Evolutionary conservation across 2,797 vertebrate genomes (phyloP).

Genomic region (Cephalopachus bancanus): DNA sequence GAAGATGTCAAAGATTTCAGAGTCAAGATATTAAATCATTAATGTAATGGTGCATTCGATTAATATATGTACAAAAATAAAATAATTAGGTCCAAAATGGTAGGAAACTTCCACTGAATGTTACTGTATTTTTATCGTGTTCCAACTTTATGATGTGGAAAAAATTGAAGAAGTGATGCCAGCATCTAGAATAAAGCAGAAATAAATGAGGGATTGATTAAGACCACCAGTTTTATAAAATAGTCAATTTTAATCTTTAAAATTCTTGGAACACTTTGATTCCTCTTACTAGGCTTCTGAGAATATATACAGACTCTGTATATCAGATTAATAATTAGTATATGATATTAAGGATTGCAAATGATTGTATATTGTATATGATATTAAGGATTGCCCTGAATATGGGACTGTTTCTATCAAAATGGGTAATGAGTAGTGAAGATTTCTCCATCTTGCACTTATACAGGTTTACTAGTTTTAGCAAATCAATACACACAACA

Average conservation of each 20-base stretch:
- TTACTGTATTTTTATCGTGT: neutral
- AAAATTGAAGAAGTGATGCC: neutral
- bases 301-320: neutral
- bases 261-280: neutral
- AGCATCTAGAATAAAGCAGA: neutral
- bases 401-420: neutral
- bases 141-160: neutral
- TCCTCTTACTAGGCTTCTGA: neutral
- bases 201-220: neutral
- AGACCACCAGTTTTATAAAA: neutral
- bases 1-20: neutral
- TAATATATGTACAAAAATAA: neutral
- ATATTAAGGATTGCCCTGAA: neutral
- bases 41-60: neutral
- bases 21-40: neutral
- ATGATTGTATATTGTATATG: too few relatives aligned
- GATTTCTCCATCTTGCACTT: neutral
- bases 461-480: neutral
- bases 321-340: neutral
- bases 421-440: fast-evolving
- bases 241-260: neutral
- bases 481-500: neutral
- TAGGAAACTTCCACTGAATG: neutral
- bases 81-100: neutral
- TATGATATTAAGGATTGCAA: neutral